Conservation (phyloP, 2,888 invertebrate genomes). For the Mesochorus sp. region DNA sequence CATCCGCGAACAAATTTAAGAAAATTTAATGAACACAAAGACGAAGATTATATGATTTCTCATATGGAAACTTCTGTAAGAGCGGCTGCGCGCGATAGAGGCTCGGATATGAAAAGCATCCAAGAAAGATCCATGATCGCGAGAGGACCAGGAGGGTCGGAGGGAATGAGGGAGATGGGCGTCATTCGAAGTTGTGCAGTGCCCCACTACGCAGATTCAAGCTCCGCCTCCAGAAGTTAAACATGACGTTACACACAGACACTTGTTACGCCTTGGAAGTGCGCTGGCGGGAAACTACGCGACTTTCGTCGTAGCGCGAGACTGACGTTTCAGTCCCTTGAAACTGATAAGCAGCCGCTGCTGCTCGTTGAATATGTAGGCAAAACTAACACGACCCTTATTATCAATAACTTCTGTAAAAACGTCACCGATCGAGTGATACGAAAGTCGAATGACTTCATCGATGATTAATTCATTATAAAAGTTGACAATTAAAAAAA, state of each 20-base stretch:
- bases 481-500: too few relatives aligned
- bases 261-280: conserved; percentile 81
- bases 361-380: conserved; percentile 22
- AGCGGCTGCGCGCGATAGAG: too few relatives aligned
- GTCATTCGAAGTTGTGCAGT: conserved; percentile 61
- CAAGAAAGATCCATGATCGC: conserved; percentile 29
- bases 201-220: conserved; percentile 74
- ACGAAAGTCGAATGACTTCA: too few relatives aligned
- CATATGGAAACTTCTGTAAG: too few relatives aligned
- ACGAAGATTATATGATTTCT: too few relatives aligned
- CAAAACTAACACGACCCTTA: neutral
- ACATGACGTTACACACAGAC: conserved; percentile 79
- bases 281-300: conserved; percentile 59
- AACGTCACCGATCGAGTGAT: too few relatives aligned
- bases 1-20: too few relatives aligned
- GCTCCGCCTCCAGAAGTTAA: conserved; percentile 80
- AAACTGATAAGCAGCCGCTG: conserved; percentile 38
- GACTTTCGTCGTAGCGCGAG: conserved; percentile 38
- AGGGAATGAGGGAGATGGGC: conserved; percentile 60
- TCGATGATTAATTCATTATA: too few relatives aligned
- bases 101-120: conserved; percentile 10
- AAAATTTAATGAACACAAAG: too few relatives aligned
- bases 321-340: conserved; percentile 31
- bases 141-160: conserved; percentile 49
- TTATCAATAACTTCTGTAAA: too few relatives aligned